Evolutionary conservation across 2,797 vertebrate species (phyloP).

Genomic region (Sebastes aleutianus): DNA sequence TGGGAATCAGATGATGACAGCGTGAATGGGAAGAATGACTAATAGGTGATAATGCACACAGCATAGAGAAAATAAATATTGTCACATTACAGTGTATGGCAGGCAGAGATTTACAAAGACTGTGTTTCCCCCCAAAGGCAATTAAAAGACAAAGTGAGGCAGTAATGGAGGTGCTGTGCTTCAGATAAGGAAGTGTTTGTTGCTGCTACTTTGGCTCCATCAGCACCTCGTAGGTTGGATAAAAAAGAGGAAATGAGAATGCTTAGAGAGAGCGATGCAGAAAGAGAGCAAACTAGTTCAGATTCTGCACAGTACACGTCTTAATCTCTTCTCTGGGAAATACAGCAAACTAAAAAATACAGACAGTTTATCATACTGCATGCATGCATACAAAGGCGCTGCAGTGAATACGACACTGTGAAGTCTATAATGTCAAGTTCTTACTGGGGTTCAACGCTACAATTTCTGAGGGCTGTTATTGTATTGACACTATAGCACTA

Average conservation of each 20-base stretch:
- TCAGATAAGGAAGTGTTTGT: slow-evolving; percentile 34
- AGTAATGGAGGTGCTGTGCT: slow-evolving; percentile 26
- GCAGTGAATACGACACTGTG: background rate
- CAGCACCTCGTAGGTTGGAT: slow-evolving; percentile 9
- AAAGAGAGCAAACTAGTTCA: background rate
- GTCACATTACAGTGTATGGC: slow-evolving; percentile 11
- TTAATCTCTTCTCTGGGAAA: slow-evolving; percentile 8
- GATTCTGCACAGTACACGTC: background rate
- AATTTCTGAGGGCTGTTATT: background rate
- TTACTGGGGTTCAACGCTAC: background rate
- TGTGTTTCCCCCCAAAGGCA: slow-evolving; percentile 4
- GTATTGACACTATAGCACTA: no score
- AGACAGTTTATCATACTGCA: background rate
- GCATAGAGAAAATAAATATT: slow-evolving; percentile 54
- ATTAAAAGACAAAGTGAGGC: slow-evolving; percentile 48
- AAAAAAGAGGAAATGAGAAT: slow-evolving; percentile 18
- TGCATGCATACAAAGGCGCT: background rate
- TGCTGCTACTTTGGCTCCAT: slow-evolving; percentile 24
- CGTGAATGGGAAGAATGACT: slow-evolving; percentile 29
- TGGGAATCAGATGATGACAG: slow-evolving; percentile 50
- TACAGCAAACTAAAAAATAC: background rate
- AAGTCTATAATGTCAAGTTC: background rate
- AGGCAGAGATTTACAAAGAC: slow-evolving; percentile 15
- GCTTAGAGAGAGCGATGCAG: background rate
- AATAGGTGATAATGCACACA: slow-evolving; percentile 59